Conservation (phyloP, 2,888 invertebrate species). For the Scaptomyza polygonia region DNA sequence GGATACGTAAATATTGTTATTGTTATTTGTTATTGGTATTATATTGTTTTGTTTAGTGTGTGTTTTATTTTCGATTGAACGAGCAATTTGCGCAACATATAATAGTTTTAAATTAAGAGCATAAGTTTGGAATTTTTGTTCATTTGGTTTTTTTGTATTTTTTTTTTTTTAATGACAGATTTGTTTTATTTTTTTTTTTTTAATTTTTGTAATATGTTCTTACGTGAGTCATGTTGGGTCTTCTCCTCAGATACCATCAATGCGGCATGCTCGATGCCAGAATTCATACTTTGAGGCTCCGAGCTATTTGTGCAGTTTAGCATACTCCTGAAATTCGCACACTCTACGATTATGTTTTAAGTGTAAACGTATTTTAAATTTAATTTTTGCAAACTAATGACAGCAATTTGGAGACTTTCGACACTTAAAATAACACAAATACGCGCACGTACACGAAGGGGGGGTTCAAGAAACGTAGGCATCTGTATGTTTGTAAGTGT, state of each 20-base stretch:
- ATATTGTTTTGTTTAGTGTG: constrained; percentile 20
- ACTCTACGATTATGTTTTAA: constrained; percentile 86
- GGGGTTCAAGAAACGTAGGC: constrained; percentile 7
- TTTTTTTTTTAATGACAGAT: constrained; percentile 6
- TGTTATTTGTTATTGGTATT: constrained; percentile 37
- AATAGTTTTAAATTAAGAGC: constrained; percentile 56
- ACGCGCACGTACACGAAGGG: constrained; percentile 29
- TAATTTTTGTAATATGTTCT: constrained; percentile 84
- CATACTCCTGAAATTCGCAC: constrained; percentile 93
- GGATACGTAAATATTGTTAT: constrained; percentile 43
- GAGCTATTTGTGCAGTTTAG: constrained; percentile 97
- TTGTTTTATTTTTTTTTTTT: background rate
- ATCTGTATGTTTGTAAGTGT: background rate
- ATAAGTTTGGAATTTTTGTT: constrained; percentile 48
- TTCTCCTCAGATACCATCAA: constrained; percentile 91
- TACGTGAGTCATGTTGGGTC: constrained; percentile 92
- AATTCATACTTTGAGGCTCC: constrained; percentile 93
- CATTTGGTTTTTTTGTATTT: constrained; percentile 28
- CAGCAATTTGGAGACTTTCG: constrained; percentile 68
- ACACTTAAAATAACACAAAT: constrained; percentile 23
- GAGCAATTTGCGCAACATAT: constrained; percentile 77
- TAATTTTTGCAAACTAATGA: constrained; percentile 77
- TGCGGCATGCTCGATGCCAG: constrained; percentile 90
- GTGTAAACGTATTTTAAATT: constrained; percentile 83
- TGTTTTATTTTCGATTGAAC: constrained; percentile 51